Percentiles rank a stretch among this genome's conserved stretches.
phyloP scores from a whole-genome alignment of 2,113 vertebrate genomes.

The Ammodytes marinus region DNA sequence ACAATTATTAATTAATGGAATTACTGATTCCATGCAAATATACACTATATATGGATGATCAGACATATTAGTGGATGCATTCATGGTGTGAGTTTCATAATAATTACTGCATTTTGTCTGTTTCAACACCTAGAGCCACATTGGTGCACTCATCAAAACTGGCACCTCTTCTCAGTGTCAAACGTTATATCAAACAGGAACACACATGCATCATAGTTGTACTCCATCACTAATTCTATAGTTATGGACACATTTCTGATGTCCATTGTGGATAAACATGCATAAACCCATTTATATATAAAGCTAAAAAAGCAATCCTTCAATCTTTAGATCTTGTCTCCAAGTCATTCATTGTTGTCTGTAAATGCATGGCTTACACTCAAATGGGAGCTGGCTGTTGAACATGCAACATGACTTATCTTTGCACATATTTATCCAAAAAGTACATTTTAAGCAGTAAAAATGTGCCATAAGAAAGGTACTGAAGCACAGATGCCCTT shows the following conservation, averaged over 20 bases:
- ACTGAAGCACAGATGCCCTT: background rate
- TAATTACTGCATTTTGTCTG: background rate
- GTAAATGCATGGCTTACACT: background rate
- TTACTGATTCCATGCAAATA: conserved; percentile 17
- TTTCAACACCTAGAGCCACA: background rate
- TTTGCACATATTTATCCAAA: background rate
- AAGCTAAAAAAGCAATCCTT: background rate
- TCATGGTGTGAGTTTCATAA: background rate
- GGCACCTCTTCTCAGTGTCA: background rate
- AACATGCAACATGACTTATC: background rate
- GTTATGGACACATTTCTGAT: background rate
- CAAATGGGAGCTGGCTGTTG: background rate
- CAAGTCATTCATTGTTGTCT: background rate
- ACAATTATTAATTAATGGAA: conserved; percentile 39
- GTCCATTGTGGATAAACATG: background rate
- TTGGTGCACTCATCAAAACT: background rate
- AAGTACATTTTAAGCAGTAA: background rate
- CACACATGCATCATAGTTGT: background rate
- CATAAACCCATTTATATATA: background rate
- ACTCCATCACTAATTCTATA: background rate
- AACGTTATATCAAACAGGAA: background rate
- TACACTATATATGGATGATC: background rate
- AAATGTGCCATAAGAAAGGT: background rate
- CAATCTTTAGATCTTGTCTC: background rate
- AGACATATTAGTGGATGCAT: background rate